Evolutionary conservation across 2,113 vertebrate species (phyloP).

Genomic region (Platycercus adscitus): DNA sequence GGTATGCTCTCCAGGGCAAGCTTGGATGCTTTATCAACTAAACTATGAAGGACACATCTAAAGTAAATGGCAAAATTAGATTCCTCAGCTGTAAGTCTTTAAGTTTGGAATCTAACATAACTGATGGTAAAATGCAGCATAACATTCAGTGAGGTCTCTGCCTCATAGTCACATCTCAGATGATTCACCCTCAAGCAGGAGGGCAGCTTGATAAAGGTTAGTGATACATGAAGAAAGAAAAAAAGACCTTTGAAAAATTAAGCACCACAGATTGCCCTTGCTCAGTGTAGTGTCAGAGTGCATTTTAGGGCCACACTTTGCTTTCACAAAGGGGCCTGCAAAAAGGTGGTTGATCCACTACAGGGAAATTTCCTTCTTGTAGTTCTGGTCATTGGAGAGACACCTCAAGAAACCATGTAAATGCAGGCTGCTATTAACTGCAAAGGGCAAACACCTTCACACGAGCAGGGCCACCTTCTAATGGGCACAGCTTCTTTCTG

Average conservation of each 20-base stretch:
- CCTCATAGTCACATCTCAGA: background rate
- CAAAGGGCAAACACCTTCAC: background rate
- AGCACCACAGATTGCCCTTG: background rate
- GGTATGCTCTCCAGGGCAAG: background rate
- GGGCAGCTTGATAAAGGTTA: background rate
- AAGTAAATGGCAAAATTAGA: constrained; percentile 6
- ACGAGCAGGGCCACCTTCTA: background rate
- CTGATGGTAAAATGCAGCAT: background rate
- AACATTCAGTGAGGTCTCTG: background rate
- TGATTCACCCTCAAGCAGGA: background rate
- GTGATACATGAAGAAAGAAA: background rate
- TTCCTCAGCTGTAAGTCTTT: background rate
- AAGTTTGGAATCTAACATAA: background rate
- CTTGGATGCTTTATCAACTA: background rate
- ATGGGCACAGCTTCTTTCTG: background rate
- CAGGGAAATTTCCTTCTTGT: background rate
- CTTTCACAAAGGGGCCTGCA: background rate
- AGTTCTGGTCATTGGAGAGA: background rate
- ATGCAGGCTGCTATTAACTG: background rate
- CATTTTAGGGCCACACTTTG: background rate
- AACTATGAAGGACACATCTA: background rate
- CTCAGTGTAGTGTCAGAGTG: background rate
- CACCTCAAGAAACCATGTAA: background rate
- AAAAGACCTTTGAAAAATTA: background rate
- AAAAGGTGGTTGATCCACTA: background rate